These are phyloP conservation scores for Halcyon badia DNA, from an alignment of 2,797 vertebrate genomes.

Conservation along the genomic window DNA sequence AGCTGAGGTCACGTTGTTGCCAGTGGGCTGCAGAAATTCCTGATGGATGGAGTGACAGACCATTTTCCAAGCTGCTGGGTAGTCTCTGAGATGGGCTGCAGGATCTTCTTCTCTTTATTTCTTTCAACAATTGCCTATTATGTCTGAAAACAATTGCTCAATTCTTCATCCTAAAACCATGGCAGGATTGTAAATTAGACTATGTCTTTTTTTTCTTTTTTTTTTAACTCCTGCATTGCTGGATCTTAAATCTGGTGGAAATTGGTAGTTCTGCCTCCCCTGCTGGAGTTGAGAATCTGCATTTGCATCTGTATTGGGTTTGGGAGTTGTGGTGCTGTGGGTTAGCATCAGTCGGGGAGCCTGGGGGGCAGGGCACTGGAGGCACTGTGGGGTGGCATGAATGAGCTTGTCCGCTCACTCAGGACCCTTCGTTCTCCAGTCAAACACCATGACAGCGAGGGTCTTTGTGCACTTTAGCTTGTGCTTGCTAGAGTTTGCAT, in stretches of 20 bases:
- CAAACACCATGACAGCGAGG: rapidly evolving
- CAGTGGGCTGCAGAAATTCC: not conserved
- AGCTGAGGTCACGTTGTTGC: not conserved
- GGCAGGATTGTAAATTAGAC: not conserved
- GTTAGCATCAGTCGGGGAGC: not conserved
- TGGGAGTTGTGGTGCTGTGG: rapidly evolving
- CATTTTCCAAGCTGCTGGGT: not conserved
- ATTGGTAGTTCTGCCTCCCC: not conserved
- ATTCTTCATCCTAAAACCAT: constrained; percentile 29
- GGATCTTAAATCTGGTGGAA: not conserved
- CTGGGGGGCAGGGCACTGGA: rapidly evolving
- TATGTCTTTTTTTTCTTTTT: not conserved
- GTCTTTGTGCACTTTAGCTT: not conserved
- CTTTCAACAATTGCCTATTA: constrained; percentile 34
- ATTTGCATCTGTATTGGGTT: not conserved
- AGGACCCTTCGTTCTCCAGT: not conserved
- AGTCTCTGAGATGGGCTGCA: not conserved
- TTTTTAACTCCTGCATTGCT: not conserved
- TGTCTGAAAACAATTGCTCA: constrained; percentile 32
- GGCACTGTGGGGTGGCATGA: rapidly evolving
- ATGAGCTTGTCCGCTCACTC: rapidly evolving
- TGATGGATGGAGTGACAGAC: not conserved
- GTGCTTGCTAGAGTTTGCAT: not conserved
- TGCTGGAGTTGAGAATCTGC: not conserved
- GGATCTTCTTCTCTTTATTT: not conserved